Evolutionary conservation across 1,140 invertebrate species (phyloP).

Genomic region (Sminthurinus signatus): DNA sequence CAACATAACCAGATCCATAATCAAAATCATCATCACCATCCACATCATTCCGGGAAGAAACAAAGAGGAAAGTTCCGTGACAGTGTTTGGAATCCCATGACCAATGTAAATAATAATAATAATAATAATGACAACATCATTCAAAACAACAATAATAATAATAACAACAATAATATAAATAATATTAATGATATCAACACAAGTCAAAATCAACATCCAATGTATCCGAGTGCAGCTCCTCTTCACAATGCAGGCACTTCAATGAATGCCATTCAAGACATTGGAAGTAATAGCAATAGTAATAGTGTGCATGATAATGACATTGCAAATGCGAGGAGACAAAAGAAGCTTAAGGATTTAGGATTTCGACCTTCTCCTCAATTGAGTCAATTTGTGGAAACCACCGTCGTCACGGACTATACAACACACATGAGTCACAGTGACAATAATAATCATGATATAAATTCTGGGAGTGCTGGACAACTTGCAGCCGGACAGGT

Average conservation of each 20-base stretch:
- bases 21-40: conserved; percentile 8
- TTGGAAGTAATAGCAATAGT: neutral
- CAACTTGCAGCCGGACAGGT: neutral
- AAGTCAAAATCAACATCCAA: neutral
- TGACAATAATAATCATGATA: neutral
- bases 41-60: neutral
- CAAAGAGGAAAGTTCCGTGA: conserved; percentile 4
- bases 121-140: neutral
- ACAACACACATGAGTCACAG: neutral
- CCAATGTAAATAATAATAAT: neutral
- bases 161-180: conserved; percentile 4
- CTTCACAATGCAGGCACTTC: too few species aligned
- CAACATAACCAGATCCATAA: neutral
- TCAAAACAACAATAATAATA: neutral
- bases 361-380: conserved; percentile 34
- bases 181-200: neutral
- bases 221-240: too few species aligned
- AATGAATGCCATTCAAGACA: neutral
- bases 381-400: conserved; percentile 26
- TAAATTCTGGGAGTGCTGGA: neutral
- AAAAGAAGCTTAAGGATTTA: conserved; percentile 20
- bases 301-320: neutral
- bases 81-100: neutral
- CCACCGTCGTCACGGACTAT: conserved; percentile 4
- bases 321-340: neutral